Conservation (phyloP, 2,797 vertebrate genomes). For the Sebastolobus altivelis region DNA sequence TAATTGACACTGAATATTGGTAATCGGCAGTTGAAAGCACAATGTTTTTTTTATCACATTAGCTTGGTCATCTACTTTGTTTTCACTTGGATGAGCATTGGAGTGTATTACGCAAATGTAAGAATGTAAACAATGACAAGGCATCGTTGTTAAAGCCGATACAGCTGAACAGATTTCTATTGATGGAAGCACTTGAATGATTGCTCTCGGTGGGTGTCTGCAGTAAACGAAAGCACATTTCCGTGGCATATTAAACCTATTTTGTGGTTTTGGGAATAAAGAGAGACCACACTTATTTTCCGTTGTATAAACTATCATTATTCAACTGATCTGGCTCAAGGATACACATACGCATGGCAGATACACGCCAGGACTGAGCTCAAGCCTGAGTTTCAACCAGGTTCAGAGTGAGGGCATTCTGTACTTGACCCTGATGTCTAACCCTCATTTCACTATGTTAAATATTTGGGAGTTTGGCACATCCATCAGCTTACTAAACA, state of each 20-base stretch:
- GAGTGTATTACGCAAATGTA: not conserved
- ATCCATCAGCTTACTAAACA: not conserved
- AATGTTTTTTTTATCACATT: not conserved
- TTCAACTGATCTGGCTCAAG: slow-evolving; percentile 5
- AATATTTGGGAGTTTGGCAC: not conserved
- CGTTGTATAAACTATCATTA: slow-evolving; percentile 4
- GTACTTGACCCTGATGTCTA: not conserved
- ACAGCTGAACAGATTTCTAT: slow-evolving; percentile 2
- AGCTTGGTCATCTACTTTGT: not conserved
- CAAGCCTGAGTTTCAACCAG: not conserved
- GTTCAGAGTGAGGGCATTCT: not conserved
- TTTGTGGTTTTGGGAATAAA: slow-evolving; percentile 29
- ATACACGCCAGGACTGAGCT: not conserved
- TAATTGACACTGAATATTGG: not conserved
- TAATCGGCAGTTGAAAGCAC: not conserved
- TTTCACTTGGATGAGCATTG: not conserved
- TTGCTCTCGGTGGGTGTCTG: not conserved
- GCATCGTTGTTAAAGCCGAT: not conserved
- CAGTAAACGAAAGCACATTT: slow-evolving; percentile 15
- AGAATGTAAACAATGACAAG: not conserved
- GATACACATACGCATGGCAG: not conserved
- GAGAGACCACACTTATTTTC: not conserved
- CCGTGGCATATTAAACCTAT: not conserved
- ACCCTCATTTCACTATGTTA: slow-evolving; percentile 5
- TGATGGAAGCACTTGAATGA: slow-evolving; percentile 3